A percentile compares a stretch with the other conserved stretches of the same genome.
Conservation (phyloP, 2,888 invertebrate genomes). For the Argynnis bischoffii region DNA sequence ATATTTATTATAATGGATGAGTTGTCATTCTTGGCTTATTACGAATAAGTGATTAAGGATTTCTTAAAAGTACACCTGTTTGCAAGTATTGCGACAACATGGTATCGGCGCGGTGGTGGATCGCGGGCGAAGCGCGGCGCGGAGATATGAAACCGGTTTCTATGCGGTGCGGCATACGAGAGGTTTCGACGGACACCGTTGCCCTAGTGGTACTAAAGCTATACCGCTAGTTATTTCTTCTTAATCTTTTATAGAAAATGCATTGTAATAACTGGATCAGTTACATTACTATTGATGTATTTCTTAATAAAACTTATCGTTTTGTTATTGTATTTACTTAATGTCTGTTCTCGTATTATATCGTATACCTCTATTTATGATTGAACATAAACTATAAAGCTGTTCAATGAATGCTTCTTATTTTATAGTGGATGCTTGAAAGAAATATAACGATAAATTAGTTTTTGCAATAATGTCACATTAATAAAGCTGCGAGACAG, state of each 20-base stretch:
- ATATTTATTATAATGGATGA: not conserved
- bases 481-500: no score
- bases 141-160: constrained; percentile 69
- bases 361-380: no score
- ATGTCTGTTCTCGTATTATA: no score
- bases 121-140: constrained; percentile 41
- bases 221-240: constrained; percentile 56
- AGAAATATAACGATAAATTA: no score
- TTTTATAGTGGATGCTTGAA: no score
- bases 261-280: constrained; percentile 36
- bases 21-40: not conserved
- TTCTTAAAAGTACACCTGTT: constrained; percentile 67
- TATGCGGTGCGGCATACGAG: constrained; percentile 25
- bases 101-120: constrained; percentile 41
- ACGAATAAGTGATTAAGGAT: constrained; percentile 1
- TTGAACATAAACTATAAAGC: no score
- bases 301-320: not conserved
- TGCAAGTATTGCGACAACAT: constrained; percentile 63
- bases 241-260: constrained; percentile 36
- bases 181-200: constrained; percentile 59
- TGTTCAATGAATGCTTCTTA: no score
- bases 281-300: not conserved
- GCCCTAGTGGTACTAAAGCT: constrained; percentile 64
- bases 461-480: no score
- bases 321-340: no score